Evolutionary conservation across 2,797 vertebrate species (phyloP), one percentile per base, ranked within the genome.

Genomic region (Acanthornis magna): DNA sequence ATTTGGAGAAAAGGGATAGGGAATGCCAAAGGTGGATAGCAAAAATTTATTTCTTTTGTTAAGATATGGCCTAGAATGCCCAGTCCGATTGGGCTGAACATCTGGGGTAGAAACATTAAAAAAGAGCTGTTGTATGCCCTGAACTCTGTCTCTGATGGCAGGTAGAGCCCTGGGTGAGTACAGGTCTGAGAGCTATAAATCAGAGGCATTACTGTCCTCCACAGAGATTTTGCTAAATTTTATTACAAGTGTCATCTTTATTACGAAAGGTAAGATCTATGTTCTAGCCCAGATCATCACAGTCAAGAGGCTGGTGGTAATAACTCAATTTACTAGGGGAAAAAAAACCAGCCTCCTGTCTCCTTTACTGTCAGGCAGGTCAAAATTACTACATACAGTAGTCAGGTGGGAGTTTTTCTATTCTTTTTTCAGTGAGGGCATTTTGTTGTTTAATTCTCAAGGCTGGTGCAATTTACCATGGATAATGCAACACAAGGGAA

Each of bases 151-250:
- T 90, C 48, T 85, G 54, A 20, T 74, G 70, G 42, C 75, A 65
- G 57, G 47, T 34, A 51, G 38, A 85, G 22, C 45, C 53, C 45
- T 89, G 54, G 13, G 14, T 74, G 54, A 60, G 54, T 61, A 36
- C 16, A 51, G 29, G 36, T 73, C 54, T 91, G 62, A 90, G 68
- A 63, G 40, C 60, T 81, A 1, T 60, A 71, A 88, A 50, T 86
- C 66, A 76, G 50, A 51, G 53, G 13, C 14, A 13, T 82, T 95
- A 42, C 55, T 79, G 53, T 77, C 29, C 42, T 89, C 84, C 47
- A 29, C 51, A 72, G 84, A 93, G 84, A 61, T 68, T 96, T 71
- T 91, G 27, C 40, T 91, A 40, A 72, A 68, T 85, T 85, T 91
- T 95, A 71, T 93, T 83, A 51, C 25, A 67, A 40, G 8, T 68